Conservation (phyloP, 2,797 vertebrate species). For the Enteromius anoplus region DNA sequence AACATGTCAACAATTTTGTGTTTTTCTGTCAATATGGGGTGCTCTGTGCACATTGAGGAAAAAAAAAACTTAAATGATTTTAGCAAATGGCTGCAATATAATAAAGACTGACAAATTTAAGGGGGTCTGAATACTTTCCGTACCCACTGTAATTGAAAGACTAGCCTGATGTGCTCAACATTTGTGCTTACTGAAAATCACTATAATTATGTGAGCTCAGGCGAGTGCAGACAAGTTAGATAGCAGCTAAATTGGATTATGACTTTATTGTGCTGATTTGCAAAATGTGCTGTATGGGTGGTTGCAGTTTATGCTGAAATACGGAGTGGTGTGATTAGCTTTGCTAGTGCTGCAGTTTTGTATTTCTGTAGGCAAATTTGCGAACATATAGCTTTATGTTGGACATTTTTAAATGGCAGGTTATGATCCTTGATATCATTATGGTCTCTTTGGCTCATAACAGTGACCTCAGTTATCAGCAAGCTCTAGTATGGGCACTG, state of each 20-base stretch:
- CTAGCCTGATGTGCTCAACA: constrained; percentile 6
- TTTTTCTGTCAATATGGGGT: too few species aligned
- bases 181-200: constrained; percentile 18
- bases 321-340: not conserved
- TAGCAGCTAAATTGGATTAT: constrained; percentile 5
- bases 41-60: too few species aligned
- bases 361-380: not conserved
- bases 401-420: not conserved
- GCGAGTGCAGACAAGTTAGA: not conserved
- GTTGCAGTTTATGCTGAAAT: constrained; percentile 12
- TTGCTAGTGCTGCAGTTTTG: not conserved
- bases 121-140: too few species aligned
- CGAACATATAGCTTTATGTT: not conserved
- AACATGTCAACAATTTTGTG: too few species aligned
- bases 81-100: too few species aligned
- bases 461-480: not conserved
- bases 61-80: too few species aligned
- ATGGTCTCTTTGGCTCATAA: not conserved
- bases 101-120: too few species aligned
- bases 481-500: too few species aligned
- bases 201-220: constrained; percentile 16
- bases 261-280: constrained; percentile 22
- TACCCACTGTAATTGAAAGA: not conserved
- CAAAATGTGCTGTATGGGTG: not conserved
- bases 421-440: not conserved